phyloP scores from a whole-genome alignment of 2,113 vertebrate species.

The Quiscalus mexicanus region DNA sequence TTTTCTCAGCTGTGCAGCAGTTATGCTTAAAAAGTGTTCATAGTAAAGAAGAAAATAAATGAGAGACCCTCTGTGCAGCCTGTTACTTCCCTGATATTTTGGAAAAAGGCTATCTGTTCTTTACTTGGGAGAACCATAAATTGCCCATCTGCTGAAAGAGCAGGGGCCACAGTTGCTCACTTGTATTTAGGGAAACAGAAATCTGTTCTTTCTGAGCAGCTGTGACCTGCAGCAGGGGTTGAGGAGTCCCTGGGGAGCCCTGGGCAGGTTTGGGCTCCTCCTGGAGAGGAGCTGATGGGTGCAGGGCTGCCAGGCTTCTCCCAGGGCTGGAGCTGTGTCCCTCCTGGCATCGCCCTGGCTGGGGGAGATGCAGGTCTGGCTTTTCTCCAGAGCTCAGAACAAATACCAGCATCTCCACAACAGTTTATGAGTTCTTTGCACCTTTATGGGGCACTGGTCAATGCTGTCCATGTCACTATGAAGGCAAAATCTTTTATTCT shows the following conservation, averaged over 20 bases:
- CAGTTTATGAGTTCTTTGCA: accelerated
- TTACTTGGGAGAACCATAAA: not conserved
- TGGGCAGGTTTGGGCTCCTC: not conserved
- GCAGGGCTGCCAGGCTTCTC: not conserved
- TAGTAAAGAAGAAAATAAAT: not conserved
- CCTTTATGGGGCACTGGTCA: accelerated
- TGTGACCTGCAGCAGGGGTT: accelerated
- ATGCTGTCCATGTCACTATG: accelerated
- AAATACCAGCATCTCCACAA: not conserved
- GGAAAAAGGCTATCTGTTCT: not conserved
- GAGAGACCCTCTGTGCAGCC: not conserved
- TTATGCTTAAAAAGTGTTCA: not conserved
- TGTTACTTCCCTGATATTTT: not conserved
- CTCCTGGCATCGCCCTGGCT: accelerated
- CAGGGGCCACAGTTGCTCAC: not conserved
- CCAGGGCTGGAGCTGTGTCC: not conserved
- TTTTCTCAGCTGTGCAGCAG: not conserved
- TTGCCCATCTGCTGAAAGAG: not conserved
- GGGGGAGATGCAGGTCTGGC: not conserved
- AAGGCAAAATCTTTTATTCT: not conserved
- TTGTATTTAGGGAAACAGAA: not conserved
- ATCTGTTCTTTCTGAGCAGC: not conserved
- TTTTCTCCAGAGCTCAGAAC: not conserved
- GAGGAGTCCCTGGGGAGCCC: not conserved
- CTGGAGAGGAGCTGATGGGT: not conserved